These are phyloP conservation scores for Colaptes auratus DNA, from an alignment of 2,113 vertebrate species.

Conservation along the genomic window DNA sequence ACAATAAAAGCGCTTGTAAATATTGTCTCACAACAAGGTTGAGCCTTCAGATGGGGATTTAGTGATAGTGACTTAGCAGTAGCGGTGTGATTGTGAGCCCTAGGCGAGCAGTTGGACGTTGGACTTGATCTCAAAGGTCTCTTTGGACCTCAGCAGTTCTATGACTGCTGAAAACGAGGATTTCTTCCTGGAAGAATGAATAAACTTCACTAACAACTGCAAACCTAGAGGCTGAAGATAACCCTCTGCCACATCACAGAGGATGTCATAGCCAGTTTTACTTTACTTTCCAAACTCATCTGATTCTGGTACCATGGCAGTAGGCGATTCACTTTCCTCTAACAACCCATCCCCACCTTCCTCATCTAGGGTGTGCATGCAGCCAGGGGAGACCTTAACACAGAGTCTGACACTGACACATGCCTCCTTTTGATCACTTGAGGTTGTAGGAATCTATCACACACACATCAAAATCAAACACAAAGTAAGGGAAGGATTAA, in stretches of 20 bases:
- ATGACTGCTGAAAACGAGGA: background rate
- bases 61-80: no score
- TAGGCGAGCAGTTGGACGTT: no score
- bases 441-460: slow-evolving; percentile 40
- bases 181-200: slow-evolving; percentile 34
- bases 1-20: slow-evolving; percentile 46
- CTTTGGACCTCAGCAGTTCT: no score
- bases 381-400: background rate
- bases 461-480: slow-evolving; percentile 49
- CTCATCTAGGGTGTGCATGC: background rate
- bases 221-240: slow-evolving; percentile 8
- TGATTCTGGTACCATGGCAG: background rate
- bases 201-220: background rate
- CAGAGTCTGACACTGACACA: slow-evolving; percentile 62
- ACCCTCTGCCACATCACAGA: background rate
- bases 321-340: slow-evolving; percentile 60
- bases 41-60: background rate
- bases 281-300: slow-evolving; percentile 26
- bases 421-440: slow-evolving; percentile 63
- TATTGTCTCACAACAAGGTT: background rate
- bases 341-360: slow-evolving; percentile 46
- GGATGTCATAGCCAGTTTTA: background rate
- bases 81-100: no score
- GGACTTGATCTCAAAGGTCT: no score
- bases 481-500: slow-evolving; percentile 72